Percentiles rank a stretch among this genome's conserved stretches.
phyloP scores from a whole-genome alignment of 2,797 vertebrate species.

The Lepidocolaptes lacrymiger region DNA sequence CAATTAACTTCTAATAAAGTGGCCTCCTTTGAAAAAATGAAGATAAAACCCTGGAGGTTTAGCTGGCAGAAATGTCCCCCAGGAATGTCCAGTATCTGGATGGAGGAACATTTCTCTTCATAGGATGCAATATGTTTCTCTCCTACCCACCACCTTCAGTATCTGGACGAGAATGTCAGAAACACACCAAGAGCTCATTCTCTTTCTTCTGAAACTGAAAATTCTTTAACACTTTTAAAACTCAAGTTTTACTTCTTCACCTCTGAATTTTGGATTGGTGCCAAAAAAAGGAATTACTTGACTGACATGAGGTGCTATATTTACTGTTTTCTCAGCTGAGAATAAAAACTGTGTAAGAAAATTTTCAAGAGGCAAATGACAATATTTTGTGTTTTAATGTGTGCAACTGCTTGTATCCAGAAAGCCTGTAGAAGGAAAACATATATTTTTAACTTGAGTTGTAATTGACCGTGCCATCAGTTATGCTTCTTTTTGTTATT shows the following conservation, averaged over 20 bases:
- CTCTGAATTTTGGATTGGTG: neutral
- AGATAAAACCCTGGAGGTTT: rapidly evolving
- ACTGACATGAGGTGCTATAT: neutral
- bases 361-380: rapidly evolving
- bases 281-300: neutral
- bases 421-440: neutral
- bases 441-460: neutral
- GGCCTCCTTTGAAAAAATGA: neutral
- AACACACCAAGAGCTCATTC: neutral
- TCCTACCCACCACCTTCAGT: neutral
- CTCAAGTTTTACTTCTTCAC: neutral
- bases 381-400: neutral
- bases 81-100: neutral
- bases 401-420: neutral
- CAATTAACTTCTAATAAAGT: neutral
- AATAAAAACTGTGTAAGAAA: neutral
- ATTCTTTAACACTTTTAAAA: neutral
- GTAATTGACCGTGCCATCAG: neutral
- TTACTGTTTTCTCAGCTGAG: neutral
- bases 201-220: neutral
- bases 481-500: neutral
- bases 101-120: neutral
- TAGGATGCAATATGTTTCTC: rapidly evolving
- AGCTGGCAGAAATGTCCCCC: neutral
- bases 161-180: neutral